Evolutionary conservation across 2,888 invertebrate species (phyloP).

Genomic region (Amblyjoppa fuscipennis): DNA sequence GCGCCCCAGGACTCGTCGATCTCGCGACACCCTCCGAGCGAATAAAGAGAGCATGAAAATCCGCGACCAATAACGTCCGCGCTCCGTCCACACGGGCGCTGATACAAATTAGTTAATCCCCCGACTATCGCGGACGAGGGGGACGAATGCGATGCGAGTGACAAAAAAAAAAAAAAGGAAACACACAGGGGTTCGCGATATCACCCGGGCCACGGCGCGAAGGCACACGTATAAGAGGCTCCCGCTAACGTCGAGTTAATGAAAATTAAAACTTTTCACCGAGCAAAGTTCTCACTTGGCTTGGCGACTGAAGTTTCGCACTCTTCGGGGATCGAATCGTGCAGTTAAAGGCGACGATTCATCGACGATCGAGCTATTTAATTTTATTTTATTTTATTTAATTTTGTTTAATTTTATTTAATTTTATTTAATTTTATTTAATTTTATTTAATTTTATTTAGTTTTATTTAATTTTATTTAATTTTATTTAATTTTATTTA

Average conservation of each 20-base stretch:
- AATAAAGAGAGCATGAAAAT: neutral
- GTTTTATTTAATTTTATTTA: too few species aligned
- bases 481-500: too few species aligned
- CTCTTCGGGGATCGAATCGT: neutral
- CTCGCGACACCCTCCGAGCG: neutral
- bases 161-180: constrained; percentile 58
- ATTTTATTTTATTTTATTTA: too few species aligned
- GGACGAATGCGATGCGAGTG: constrained; percentile 48
- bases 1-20: constrained; percentile 19
- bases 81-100: too few species aligned
- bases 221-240: neutral
- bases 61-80: neutral
- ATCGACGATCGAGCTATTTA: too few species aligned
- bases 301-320: neutral
- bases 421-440: too few species aligned
- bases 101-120: constrained; percentile 7
- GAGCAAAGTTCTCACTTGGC: constrained; percentile 14
- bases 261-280: constrained; percentile 6
- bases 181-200: neutral
- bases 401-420: too few species aligned
- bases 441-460: too few species aligned
- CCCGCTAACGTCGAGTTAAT: constrained; percentile 36
- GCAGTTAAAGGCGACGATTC: too few species aligned
- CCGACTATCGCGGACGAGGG: too few species aligned
- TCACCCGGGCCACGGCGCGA: neutral